phyloP scores from a whole-genome alignment of 2,888 invertebrate species.

The Aplocera efformata region DNA sequence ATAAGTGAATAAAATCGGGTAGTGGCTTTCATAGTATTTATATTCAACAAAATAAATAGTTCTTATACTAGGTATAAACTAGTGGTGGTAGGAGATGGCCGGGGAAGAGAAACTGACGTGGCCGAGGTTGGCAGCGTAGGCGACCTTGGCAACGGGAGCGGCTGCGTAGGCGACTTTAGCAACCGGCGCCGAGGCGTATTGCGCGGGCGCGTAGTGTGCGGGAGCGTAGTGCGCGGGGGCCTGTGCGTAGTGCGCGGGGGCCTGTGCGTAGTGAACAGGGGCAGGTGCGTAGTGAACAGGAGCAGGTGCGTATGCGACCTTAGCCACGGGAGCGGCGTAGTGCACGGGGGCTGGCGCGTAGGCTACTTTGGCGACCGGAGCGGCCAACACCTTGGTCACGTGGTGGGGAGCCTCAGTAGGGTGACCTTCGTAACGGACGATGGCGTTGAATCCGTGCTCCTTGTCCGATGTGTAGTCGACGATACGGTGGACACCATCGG shows the following conservation, averaged over 20 bases:
- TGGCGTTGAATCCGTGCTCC: slow-evolving; percentile 68
- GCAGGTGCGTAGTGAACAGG: slow-evolving; percentile 30
- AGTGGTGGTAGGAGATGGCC: slow-evolving; percentile 65
- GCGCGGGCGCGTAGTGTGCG: slow-evolving; percentile 28
- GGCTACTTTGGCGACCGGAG: slow-evolving; percentile 33
- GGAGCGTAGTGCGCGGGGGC: slow-evolving; percentile 39
- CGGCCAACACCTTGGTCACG: slow-evolving; percentile 38
- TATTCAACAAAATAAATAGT: slow-evolving; percentile 61
- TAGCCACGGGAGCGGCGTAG: slow-evolving; percentile 40
- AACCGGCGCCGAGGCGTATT: slow-evolving; percentile 30
- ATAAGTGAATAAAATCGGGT: slow-evolving; percentile 40
- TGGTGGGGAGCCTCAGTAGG: slow-evolving; percentile 38
- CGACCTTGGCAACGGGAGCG: slow-evolving; percentile 38
- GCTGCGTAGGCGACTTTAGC: slow-evolving; percentile 41
- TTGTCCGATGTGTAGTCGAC: slow-evolving; percentile 71
- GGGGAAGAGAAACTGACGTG: slow-evolving; percentile 63
- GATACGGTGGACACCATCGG: slow-evolving; percentile 67
- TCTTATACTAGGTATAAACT: slow-evolving; percentile 40
- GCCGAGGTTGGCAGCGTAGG: slow-evolving; percentile 45
- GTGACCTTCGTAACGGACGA: slow-evolving; percentile 67
- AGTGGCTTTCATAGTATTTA: slow-evolving; percentile 40
- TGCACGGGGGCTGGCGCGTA: slow-evolving; percentile 25
- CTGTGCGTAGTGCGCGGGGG: slow-evolving; percentile 31
- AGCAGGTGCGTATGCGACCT: slow-evolving; percentile 39
- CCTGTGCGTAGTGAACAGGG: slow-evolving; percentile 34